Percentiles rank a stretch among this genome's conserved stretches.
These are phyloP conservation scores for Platorchestia sp. DNA, from an alignment of 1,140 invertebrate species.

Conservation along the genomic window DNA sequence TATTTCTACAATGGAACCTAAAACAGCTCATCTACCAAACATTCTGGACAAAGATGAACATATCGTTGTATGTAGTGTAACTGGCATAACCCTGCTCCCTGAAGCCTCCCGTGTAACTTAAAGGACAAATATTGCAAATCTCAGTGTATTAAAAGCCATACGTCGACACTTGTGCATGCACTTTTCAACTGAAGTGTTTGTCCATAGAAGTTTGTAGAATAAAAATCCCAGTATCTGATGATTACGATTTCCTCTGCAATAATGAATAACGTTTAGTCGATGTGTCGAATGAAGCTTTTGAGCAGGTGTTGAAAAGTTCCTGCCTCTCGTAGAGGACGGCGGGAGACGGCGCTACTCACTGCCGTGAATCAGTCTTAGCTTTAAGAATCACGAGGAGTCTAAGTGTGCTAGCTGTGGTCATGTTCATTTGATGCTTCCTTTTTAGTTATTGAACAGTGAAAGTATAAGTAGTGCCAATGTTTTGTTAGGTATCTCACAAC, in stretches of 20 bases:
- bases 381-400: neutral
- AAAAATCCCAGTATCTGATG: slow-evolving; percentile 6
- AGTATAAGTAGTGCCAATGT: slow-evolving; percentile 1
- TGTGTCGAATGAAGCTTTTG: neutral
- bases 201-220: slow-evolving; percentile 5
- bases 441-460: neutral
- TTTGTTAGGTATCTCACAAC: neutral
- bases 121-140: neutral
- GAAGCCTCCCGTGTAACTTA: neutral
- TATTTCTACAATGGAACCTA: neutral
- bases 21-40: neutral
- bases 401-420: neutral
- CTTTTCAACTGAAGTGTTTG: slow-evolving; percentile 7
- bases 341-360: neutral
- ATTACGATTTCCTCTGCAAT: neutral
- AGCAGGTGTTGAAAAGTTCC: neutral
- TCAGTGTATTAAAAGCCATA: slow-evolving; percentile 1
- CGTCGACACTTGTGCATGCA: neutral
- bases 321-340: neutral
- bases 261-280: neutral
- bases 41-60: slow-evolving; percentile 24
- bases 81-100: neutral
- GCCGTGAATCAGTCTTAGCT: neutral
- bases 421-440: slow-evolving; percentile 8
- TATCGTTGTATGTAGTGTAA: slow-evolving; percentile 30